Base-by-base conservation (phyloP, 2,888 invertebrate genomes). In the Mythimna albipuncta region DNA sequence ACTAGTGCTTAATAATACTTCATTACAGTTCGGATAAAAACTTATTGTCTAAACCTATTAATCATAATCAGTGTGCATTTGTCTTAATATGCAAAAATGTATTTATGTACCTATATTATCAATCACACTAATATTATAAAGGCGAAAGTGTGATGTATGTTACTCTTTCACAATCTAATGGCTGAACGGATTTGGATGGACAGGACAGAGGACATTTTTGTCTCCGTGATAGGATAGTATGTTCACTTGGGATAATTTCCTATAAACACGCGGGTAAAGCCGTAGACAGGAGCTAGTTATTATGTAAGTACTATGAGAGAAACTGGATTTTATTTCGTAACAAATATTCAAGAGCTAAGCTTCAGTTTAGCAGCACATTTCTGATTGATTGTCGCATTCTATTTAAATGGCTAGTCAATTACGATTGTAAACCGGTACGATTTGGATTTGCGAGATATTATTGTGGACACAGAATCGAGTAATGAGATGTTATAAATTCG, bases 361-460 rank as follows among this genome's bases (percentile, higher is more conserved):
- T 47, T 65, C 35, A 64, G 21, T 44, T 61, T 79, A 69, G 67
- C 57, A 35, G 47, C 44, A 58, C 66, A 80, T 69, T 79, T 64
- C 61, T 79, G 63, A 82, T 75, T 64, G 72, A 72, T 79, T 54
- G 58, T 70, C 41, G 59, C 11, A 35, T 69, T 68, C n/a, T 50
- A 55, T 63, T 47, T 79, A 65, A 69, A 64, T 55, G 32, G 63
- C 26, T 21, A 47, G 38, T 64, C 66, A 52, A 59, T 75, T 63
- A 63, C 54, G 50, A 58, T 66, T 73, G 69, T 57, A 59, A 77
- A 71, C 77, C 58, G 55, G 70, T 77, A 64, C 32, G 52, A 69
- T 68, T 69, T 55, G 50, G 69, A 57, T 70, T 76, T 68, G 58
- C 61, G 50, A 64, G 44, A 70, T 64, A 78, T 55, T 26, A 68